Conservation (phyloP, 1,140 invertebrate species). For the Lanistes nyassanus region DNA sequence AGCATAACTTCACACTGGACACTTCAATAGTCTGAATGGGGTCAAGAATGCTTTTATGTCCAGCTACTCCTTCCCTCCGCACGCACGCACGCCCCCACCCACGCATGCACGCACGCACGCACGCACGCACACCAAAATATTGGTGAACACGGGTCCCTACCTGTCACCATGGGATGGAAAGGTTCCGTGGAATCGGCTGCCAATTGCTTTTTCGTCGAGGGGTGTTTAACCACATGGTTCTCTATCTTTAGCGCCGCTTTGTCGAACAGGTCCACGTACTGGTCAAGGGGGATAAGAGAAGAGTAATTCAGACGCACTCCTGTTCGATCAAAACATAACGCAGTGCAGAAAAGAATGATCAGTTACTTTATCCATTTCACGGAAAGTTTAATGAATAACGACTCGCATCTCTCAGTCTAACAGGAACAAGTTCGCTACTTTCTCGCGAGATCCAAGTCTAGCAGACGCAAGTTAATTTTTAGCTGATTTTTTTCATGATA, state of each 20-base stretch:
- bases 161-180: conserved; percentile 31
- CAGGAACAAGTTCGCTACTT: no score
- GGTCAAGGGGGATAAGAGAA: conserved; percentile 44
- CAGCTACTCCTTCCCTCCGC: no score
- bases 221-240: neutral
- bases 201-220: neutral
- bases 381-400: no score
- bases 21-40: no score
- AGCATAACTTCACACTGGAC: no score
- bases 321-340: conserved; percentile 3
- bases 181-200: neutral
- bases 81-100: neutral
- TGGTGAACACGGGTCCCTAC: neutral
- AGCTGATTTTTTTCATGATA: no score
- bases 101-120: neutral
- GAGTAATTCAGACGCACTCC: conserved; percentile 41
- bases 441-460: no score
- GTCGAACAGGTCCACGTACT: conserved; percentile 59
- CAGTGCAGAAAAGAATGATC: no score
- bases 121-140: neutral
- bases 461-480: no score
- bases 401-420: no score
- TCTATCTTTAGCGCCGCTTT: conserved; percentile 46
- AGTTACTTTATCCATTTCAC: no score
- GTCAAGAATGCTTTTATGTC: no score